Base-by-base conservation (phyloP, 2,797 vertebrate genomes). In the Acridotheres tristis region DNA sequence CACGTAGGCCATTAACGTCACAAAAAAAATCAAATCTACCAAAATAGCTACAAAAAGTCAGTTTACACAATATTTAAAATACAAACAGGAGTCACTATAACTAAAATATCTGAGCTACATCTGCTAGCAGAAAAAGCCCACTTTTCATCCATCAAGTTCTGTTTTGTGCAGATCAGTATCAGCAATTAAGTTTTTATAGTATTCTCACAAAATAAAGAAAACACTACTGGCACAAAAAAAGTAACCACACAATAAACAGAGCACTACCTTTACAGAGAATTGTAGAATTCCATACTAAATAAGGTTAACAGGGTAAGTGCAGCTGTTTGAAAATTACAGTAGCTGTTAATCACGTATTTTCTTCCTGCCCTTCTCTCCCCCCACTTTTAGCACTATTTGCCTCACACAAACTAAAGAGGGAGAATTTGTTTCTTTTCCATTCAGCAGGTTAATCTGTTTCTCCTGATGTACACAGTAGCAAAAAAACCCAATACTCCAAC, bases 1-100 rank as follows among this genome's bases (percentile, higher is more conserved):
- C 23, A 43, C 0, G 1, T 1, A 51, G 19, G 5, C 22, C 61
- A 36, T 30, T 67, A 79, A 42, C 2, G 2, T 61, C 27, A 57
- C 30, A 45, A 72, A 81, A 72, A 79, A 61, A 93, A 47, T 18
- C 2, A 57, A 89, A 57, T 11, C 11, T n/a, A 72, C 17, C 16
- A n/a, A 43, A 75, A 63, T 11, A 58, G 43, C 16, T 69, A 45
- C 12, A 73, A 58, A 38, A 51, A 55, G 12, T 34, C 38, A 29
- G 26, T 47, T 68, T 58, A 79, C 17, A 50, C 21, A 45, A 1
- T 40, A 55, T 13, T 66, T 86, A 66, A 68, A 82, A 78, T 58
- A 45, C 26, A 54, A 65, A 51, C 25, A 55, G 18, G 26, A 65
- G 65, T 53, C 17, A 23, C 38, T 61, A 1, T 11, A 92, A 55